A percentile compares a stretch with the other conserved stretches of the same genome.
phyloP scores from a whole-genome alignment of 2,888 invertebrate genomes.

The Tribolium freemani region DNA sequence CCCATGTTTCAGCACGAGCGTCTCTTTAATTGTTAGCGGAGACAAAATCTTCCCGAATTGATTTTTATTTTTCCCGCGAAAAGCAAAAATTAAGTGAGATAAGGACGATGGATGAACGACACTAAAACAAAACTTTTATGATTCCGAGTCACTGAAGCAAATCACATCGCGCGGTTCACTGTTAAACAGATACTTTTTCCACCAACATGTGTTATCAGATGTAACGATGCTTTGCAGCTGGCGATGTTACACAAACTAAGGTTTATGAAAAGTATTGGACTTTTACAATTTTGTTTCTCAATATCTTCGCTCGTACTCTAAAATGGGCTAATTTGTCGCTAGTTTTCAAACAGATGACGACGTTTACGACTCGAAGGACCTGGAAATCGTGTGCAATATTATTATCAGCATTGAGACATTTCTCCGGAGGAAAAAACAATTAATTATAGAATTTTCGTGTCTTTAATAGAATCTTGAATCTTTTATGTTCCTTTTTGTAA shows the following conservation, averaged over 20 bases:
- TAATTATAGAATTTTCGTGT: neutral
- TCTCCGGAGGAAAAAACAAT: too few species aligned
- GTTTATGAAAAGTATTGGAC: slow-evolving; percentile 36
- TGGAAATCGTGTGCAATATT: too few species aligned
- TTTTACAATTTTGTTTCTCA: slow-evolving; percentile 44
- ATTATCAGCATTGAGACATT: neutral
- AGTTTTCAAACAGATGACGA: slow-evolving; percentile 11
- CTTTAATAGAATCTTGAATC: neutral
- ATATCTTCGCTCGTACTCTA: slow-evolving; percentile 35
- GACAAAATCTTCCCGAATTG: too few species aligned
- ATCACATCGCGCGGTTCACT: slow-evolving; percentile 10
- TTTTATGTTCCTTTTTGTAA: slow-evolving; percentile 7
- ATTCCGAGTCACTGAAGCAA: neutral
- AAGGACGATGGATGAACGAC: neutral
- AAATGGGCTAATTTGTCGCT: slow-evolving; percentile 27
- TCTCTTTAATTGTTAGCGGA: neutral
- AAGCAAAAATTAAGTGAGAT: neutral
- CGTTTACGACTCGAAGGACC: neutral
- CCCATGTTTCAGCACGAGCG: slow-evolving; percentile 1
- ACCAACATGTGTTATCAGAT: slow-evolving; percentile 34
- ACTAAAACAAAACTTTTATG: slow-evolving; percentile 14
- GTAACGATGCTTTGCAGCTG: slow-evolving; percentile 42
- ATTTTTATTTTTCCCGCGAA: too few species aligned
- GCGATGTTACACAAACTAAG: slow-evolving; percentile 34
- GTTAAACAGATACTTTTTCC: slow-evolving; percentile 32